Base-by-base conservation (phyloP, 2,888 invertebrate species). In the Eilema griseolum region DNA sequence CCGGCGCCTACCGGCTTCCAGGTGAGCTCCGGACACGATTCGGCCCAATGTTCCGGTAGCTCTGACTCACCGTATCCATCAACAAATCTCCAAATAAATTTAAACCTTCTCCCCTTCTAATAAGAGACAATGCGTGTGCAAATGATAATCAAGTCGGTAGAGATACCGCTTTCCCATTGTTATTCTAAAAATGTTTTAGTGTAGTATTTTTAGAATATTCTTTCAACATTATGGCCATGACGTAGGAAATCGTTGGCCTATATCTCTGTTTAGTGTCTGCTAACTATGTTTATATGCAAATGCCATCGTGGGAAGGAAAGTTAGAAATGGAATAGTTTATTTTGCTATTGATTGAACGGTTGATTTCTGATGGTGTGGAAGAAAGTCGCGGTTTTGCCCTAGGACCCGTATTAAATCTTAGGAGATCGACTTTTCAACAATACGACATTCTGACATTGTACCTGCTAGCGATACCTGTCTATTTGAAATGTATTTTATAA, bases 41-140 rank as follows among this genome's bases (percentile, higher is more conserved):
- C 87, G 89, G 87, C 86, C 83, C 87, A 84, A 82, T 87, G 91
- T 92, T 93, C 93, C 93, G 93, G 93, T 94, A 92, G 93, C 83
- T 92, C 78, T 73, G 93, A 94, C 83, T 93, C 93, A 93, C 75
- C 71, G 84, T 85, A 88, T 91, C 91, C 91, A 89, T 83, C 81
- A 66, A 75, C 72, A 67, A 62, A 31, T 57, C 20, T 1, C 57
- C 67, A 67, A 68, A 65, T 73, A 24, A 82, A 74, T 79, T 67
- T 70, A 74, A 78, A 80, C 81, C 72, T 68, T 86, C 76, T 60
- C 11, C 1, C 31, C 7, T 65, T 62, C 20, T 4, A 57, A 74
- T 79, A 80, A 78, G 77, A 66, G 52, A 41, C 37, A 65, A 66
- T 37, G 59, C 69, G 69, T 46, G 72, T 63, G 71, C 67, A 72